Base-by-base conservation (phyloP, 2,113 vertebrate species). In the Elachura formosa region DNA sequence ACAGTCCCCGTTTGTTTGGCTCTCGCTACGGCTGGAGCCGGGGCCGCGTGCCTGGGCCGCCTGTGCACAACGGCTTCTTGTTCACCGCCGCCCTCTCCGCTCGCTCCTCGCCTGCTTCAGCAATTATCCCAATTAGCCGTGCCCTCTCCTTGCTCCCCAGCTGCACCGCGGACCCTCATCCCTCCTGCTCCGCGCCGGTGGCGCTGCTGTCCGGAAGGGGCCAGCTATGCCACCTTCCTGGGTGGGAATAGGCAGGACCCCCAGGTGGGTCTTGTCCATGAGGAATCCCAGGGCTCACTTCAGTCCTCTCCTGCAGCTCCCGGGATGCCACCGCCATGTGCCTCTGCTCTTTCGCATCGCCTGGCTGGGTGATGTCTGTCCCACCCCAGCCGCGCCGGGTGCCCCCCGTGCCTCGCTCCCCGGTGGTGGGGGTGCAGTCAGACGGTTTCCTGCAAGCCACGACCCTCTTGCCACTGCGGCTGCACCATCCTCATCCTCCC, bases 1-100 rank as follows among this genome's bases (percentile, higher is more conserved):
- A 97, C 95, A 96, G 93, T 82, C 91, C 84, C 75, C 25, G 25
- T 91, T 96, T 96, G 94, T 97, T 96, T 87, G 91, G 87, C 85
- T 79, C 79, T 83, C 0, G 24, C 88, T 91, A 92, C 1, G 71
- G 63, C 94, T 90, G 94, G 86, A 94, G 91, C 94, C 4, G 26
- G 67, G 79, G 82, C 95, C 63, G 48, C 61, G 84, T 93, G 96
- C 91, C 84, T 79, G 74, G 78, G 71, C 91, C 2, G 91, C 78
- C 87, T 54, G 51, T 87, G 82, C 89, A 97, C 95, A 97, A 96
- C 7, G 31, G 84, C 63, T 80, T 94, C 94, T 97, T 97, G 94
- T 97, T 96, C 63, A 0, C 31, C 5, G 0, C 91, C 74, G 80
- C 87, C 71, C 74, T 91, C 87, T 88, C 73, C 0, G 23, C 91